A percentile compares a stretch with the other conserved stretches of the same genome.
Conservation (phyloP, 2,888 invertebrate genomes). For the Yponomeuta cagnagella region DNA sequence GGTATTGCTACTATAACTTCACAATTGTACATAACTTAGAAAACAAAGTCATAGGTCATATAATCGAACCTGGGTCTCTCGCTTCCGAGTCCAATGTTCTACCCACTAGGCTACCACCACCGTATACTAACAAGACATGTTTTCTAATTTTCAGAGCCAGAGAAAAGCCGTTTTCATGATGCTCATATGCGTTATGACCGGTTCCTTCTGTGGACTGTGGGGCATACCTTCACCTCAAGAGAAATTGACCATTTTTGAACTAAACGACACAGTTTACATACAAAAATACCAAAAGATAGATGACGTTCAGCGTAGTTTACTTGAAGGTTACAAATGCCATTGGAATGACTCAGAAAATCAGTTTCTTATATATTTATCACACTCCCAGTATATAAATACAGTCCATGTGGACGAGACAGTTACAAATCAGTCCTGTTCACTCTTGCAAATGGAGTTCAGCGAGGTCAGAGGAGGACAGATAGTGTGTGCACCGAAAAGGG, state of each 20-base stretch:
- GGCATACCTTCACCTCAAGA: constrained; percentile 68
- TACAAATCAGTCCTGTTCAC: constrained; percentile 45
- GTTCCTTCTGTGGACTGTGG: constrained; percentile 81
- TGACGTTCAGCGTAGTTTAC: not conserved
- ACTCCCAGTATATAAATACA: constrained; percentile 45
- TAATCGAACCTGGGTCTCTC: too few species aligned
- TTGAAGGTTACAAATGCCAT: constrained; percentile 53
- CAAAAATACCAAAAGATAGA: constrained; percentile 29
- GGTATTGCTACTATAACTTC: too few species aligned
- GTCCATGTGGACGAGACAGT: constrained; percentile 43
- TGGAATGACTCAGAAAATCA: constrained; percentile 49
- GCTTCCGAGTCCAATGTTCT: too few species aligned
- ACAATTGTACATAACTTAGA: too few species aligned
- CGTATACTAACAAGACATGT: not conserved
- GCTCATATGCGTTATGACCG: constrained; percentile 78
- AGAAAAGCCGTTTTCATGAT: constrained; percentile 84
- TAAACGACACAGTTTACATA: constrained; percentile 55
- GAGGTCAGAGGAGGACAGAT: constrained; percentile 38
- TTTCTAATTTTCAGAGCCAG: constrained; percentile 44
- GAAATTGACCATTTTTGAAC: constrained; percentile 39
- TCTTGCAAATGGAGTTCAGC: constrained; percentile 48
- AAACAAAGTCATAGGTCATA: too few species aligned
- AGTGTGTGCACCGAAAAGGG: constrained; percentile 41
- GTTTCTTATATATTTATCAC: constrained; percentile 50
- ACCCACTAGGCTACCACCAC: too few species aligned